phyloP scores from a whole-genome alignment of 2,113 vertebrate species.

The Takifugu bimaculatus region DNA sequence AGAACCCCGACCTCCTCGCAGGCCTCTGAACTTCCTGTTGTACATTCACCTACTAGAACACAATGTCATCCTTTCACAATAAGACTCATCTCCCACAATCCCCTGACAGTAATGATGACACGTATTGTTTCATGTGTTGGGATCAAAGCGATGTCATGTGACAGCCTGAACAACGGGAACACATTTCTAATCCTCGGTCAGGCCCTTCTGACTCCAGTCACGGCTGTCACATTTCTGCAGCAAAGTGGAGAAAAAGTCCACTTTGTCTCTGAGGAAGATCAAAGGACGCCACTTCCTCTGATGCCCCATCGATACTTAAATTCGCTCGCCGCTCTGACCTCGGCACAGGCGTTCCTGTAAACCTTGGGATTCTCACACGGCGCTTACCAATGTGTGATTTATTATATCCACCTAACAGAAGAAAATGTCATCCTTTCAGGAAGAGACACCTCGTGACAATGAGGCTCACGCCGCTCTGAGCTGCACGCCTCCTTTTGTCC shows the following conservation, averaged over 20 bases:
- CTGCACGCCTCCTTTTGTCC: constrained; percentile 49
- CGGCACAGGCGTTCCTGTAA: neutral
- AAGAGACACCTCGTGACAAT: constrained; percentile 49
- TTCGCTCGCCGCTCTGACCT: neutral
- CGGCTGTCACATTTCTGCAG: constrained; percentile 8
- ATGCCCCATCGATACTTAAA: neutral
- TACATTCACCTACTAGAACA: neutral
- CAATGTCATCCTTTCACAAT: constrained; percentile 14
- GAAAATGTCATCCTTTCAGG: constrained; percentile 49
- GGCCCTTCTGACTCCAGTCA: constrained; percentile 2
- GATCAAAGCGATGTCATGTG: neutral
- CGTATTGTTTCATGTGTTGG: neutral
- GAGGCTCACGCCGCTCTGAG: constrained; percentile 26
- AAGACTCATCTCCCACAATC: constrained; percentile 4
- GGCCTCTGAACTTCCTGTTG: neutral
- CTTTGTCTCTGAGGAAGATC: no score
- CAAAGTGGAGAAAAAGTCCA: constrained; percentile 1
- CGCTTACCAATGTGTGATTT: constrained; percentile 35
- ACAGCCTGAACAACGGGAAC: neutral
- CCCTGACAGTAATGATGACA: constrained; percentile 7
- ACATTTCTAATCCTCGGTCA: neutral
- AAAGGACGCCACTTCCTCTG: neutral
- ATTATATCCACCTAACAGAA: constrained; percentile 47
- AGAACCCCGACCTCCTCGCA: neutral
- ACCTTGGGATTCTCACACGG: neutral